Evolutionary conservation across 2,888 invertebrate genomes (phyloP), one percentile per base, ranked within the genome.

Genomic region (Amphipyra berbera): DNA sequence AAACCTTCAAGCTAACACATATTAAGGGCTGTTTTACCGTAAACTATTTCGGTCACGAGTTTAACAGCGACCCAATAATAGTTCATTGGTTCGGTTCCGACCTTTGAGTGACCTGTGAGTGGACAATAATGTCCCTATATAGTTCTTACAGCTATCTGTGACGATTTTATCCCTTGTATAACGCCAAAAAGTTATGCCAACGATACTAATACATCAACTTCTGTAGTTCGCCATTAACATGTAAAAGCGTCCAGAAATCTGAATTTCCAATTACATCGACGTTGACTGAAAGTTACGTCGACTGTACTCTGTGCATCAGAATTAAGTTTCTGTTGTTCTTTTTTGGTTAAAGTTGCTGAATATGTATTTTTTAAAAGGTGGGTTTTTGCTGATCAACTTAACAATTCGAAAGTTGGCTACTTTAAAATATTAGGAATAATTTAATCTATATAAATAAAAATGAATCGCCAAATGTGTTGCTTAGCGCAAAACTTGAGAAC

Each of bases 241-340:
- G 58, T 58, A 52, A 73, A 71, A 68, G 73, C 52, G 44, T 46
- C 15, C 8, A 58, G 68, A 73, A 61, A 71, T 73, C 73, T 73
- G 68, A 71, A 71, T 61, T 71, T 73, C 61, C 41, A 61, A 73
- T 73, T 50, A 57, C 9, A 57, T 68, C 42, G 49, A 37, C 68
- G 60, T 56, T 73, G 56, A 44, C 44, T 21, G 21, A 45, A 70
- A 73, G 52, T 58, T 67, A 6, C 15, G 30, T 27, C 13, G 1
- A 21, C 21, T 21, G 47, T 50, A 6, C 52, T 45, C 44, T 38
- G 55, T 60, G 55, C 68, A 67, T 15, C 60, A 37, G 37, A 47
- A 14, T 59, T 10, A n/a, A 55, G 13, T 44, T 38, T 8, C n/a
- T 67, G n/a, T 40, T 47, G 13, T 10, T 13, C 9, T 52, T 55